phyloP scores from a whole-genome alignment of 2,888 invertebrate genomes.

The Pemphredon lugubris region DNA sequence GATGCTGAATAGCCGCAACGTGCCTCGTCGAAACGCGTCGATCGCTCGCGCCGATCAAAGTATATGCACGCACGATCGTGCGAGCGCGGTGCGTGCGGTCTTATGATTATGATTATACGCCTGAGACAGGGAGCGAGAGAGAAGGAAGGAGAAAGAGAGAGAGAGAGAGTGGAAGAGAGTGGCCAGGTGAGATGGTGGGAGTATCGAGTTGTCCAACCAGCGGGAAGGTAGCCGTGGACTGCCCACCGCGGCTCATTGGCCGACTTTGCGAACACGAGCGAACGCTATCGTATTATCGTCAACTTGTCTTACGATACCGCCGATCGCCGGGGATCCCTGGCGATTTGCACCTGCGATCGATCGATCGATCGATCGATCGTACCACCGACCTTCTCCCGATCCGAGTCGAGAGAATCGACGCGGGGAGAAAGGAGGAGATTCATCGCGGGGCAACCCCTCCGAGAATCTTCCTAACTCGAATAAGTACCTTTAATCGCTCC shows the following conservation, averaged over 20 bases:
- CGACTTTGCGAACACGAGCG: constrained; percentile 65
- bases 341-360: constrained; percentile 31
- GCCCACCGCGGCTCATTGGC: constrained; percentile 79
- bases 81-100: constrained; percentile 48
- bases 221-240: constrained; percentile 75
- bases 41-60: not conserved
- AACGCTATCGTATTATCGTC: constrained; percentile 66
- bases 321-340: constrained; percentile 33
- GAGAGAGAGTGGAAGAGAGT: constrained; percentile 54
- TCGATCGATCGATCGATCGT: not conserved
- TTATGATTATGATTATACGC: constrained; percentile 62
- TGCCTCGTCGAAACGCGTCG: not conserved
- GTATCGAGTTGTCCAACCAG: constrained; percentile 75
- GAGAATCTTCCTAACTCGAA: no score
- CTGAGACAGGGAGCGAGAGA: constrained; percentile 57
- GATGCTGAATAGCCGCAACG: no score
- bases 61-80: constrained; percentile 59
- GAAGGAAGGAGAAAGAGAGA: constrained; percentile 57
- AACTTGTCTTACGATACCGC: constrained; percentile 57
- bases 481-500: no score
- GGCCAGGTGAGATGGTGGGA: constrained; percentile 64
- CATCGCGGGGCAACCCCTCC: no score
- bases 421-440: not conserved
- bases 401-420: not conserved
- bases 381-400: no score